Evolutionary conservation across 2,797 vertebrate species (phyloP), one percentile per base, ranked within the genome.

Genomic region (Alosa sapidissima): DNA sequence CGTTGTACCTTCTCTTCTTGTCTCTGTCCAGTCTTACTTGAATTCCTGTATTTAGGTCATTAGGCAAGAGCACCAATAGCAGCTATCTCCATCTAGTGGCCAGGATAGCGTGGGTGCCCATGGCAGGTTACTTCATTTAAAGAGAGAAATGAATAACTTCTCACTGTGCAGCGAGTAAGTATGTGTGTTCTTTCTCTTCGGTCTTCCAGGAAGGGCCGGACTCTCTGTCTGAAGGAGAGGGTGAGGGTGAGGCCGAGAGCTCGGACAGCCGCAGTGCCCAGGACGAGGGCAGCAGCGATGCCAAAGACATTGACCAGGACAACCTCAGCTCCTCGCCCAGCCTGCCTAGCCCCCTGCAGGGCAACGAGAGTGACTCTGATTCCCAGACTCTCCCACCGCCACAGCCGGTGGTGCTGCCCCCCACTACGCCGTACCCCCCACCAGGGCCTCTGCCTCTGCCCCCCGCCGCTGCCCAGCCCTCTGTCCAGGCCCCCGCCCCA

Each of bases 261-360:
- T 99, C 98, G 0, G 98, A 99, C 91, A 99, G 98, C 90, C 98
- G 97, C 91, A 99, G 98, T 0, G 97, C 98, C 92, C 98, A 98
- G 13, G 98, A 99, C 0, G 98, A 99, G 86, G 97, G 97, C 85
- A 98, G 98, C 95, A 99, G 98, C 0, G 98, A 99, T 92, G 96
- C 98, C 92, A 99, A 99, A 95, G 98, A 99, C 95, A 99, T 99
- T 0, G 98, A 99, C 94, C 98, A 99, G 94, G 98, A 99, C 93
- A 99, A 99, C 94, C 97, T 98, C 91, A 99, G 98, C 95, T 99
- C 98, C 0, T 99, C 98, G 0, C 98, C 98, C 88, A 99, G 98
- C 93, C 97, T 99, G 91, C 96, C 98, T 82, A 99, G 98, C 92
- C 98, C 98, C 1, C 97, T 97, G 2, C 97, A 96, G 45, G 98